A percentile compares a stretch with the other conserved stretches of the same genome.
Conservation (phyloP, 2,797 vertebrate species). For the Botia kubotai region DNA sequence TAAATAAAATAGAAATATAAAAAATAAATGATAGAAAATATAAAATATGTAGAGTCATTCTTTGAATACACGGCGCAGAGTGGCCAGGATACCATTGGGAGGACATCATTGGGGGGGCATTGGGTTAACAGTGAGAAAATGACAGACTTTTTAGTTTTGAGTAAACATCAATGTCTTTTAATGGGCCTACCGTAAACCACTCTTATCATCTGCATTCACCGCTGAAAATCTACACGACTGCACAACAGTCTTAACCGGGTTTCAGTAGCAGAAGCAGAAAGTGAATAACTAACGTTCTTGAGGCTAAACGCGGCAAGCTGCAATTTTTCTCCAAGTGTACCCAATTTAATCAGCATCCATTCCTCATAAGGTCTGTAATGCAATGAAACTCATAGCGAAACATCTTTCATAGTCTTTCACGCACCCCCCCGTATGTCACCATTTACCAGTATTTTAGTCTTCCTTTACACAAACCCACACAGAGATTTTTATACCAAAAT, state of each 20-base stretch:
- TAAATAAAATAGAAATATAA: too few relatives aligned
- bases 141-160: background rate
- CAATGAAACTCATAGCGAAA: constrained; percentile 8
- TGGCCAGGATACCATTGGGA: too few relatives aligned
- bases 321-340: background rate
- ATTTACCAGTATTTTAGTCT: constrained; percentile 25
- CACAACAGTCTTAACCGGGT: constrained; percentile 35
- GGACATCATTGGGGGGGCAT: background rate
- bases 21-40: too few relatives aligned
- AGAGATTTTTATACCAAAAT: constrained; percentile 29
- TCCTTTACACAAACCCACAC: constrained; percentile 24
- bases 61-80: too few relatives aligned
- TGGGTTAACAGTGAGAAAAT: background rate
- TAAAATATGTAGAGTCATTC: too few relatives aligned
- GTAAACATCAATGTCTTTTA: background rate
- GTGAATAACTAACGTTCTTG: background rate
- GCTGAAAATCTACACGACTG: constrained; percentile 42
- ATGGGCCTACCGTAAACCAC: constrained; percentile 39
- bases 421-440: constrained; percentile 3
- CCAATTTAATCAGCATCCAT: background rate
- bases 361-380: background rate
- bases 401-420: constrained; percentile 18
- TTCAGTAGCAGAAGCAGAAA: background rate
- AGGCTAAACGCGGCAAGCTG: background rate
- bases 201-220: constrained; percentile 36